Evolutionary conservation across 2,797 vertebrate species (phyloP).

Genomic region (Fistularia commersonii): DNA sequence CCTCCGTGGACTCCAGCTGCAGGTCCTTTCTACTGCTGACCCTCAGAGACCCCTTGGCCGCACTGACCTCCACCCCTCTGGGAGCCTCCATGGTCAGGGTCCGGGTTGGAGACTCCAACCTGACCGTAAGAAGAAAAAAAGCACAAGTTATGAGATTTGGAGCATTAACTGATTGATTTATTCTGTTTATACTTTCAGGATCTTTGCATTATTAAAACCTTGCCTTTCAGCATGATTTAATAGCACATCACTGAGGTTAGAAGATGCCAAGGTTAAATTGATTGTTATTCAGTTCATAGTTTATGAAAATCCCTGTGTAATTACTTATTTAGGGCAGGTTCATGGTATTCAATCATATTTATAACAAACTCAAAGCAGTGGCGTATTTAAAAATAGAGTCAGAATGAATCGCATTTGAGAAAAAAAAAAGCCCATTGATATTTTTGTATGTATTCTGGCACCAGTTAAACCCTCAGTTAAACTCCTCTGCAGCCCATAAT

Average conservation of each 20-base stretch:
- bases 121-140: constrained; percentile 40
- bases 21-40: constrained; percentile 87
- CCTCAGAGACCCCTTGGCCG: constrained; percentile 81
- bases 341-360: constrained; percentile 14
- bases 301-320: constrained; percentile 11
- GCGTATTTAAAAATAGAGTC: constrained; percentile 8
- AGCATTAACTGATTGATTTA: constrained; percentile 5
- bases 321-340: constrained; percentile 25
- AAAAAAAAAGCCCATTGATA: too few species aligned
- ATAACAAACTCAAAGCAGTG: constrained; percentile 6
- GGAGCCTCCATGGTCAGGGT: constrained; percentile 91
- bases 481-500: constrained; percentile 16
- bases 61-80: constrained; percentile 85
- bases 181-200: constrained; percentile 12
- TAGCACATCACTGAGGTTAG: not conserved
- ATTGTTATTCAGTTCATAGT: constrained; percentile 19
- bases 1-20: constrained; percentile 88
- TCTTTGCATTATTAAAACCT: constrained; percentile 15
- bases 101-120: constrained; percentile 88
- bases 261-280: constrained; percentile 13
- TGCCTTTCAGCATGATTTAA: constrained; percentile 14
- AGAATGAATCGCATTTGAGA: too few species aligned
- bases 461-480: too few species aligned
- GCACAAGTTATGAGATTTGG: not conserved
- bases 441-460: too few species aligned